phyloP scores from a whole-genome alignment of 2,797 vertebrate species.

The Periophthalmus magnuspinnatus region DNA sequence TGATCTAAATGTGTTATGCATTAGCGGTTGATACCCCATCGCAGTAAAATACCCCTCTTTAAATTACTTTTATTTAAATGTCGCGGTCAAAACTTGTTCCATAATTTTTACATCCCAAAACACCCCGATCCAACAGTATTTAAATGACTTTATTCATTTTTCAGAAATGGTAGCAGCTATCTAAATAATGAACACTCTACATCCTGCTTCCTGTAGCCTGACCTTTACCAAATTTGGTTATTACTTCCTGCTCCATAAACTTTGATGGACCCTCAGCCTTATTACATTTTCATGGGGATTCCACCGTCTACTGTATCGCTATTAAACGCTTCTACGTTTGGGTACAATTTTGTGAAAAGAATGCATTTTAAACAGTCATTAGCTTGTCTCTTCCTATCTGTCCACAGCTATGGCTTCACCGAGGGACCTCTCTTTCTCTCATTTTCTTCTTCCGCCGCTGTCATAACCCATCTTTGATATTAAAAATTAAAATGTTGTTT shows the following conservation, averaged over 20 bases:
- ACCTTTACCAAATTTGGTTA: slow-evolving; percentile 14
- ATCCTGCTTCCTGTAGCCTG: slow-evolving; percentile 8
- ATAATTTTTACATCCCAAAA: not conserved
- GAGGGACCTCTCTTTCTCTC: slow-evolving; percentile 22
- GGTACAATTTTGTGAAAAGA: slow-evolving; percentile 10
- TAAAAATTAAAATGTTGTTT: slow-evolving; percentile 50
- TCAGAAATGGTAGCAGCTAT: not conserved
- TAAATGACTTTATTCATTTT: not conserved
- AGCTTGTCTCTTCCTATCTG: slow-evolving; percentile 2
- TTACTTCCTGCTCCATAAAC: slow-evolving; percentile 12
- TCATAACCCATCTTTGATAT: slow-evolving; percentile 43
- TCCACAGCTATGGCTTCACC: slow-evolving; percentile 11
- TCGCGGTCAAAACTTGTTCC: not conserved
- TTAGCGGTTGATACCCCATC: too few relatives aligned
- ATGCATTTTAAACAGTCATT: slow-evolving; percentile 13
- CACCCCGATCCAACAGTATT: slow-evolving; percentile 3
- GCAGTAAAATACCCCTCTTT: too few relatives aligned
- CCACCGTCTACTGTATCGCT: not conserved
- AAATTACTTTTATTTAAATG: too few relatives aligned
- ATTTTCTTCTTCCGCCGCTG: slow-evolving; percentile 32
- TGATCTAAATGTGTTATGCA: too few relatives aligned
- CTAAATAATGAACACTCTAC: not conserved
- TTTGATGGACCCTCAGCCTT: not conserved
- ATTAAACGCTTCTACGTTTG: not conserved
- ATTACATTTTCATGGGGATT: not conserved